A percentile compares a stretch with the other conserved stretches of the same genome.
phyloP scores from a whole-genome alignment of 2,888 invertebrate species.

The Phragmatobia fuliginosa region DNA sequence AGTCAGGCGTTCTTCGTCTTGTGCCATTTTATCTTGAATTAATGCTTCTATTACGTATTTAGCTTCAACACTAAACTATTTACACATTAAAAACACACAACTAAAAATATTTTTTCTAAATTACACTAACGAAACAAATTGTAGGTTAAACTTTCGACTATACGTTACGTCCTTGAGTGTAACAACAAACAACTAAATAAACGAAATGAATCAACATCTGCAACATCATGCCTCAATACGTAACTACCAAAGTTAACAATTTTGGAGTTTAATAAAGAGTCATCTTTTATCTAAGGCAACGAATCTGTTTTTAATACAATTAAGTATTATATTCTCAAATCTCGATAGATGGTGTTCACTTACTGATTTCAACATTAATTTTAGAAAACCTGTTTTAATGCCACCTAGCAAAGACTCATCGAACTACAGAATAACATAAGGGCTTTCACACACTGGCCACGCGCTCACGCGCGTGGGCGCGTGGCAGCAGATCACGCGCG shows the following conservation, averaged over 20 bases:
- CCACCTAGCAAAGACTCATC: too few relatives aligned
- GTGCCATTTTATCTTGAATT: constrained; percentile 56
- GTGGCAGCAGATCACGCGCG: too few relatives aligned
- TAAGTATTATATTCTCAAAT: background rate
- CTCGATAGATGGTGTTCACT: background rate
- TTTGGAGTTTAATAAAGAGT: background rate
- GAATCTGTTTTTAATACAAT: background rate
- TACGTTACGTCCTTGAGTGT: background rate
- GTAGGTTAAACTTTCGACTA: background rate
- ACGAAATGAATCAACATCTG: background rate
- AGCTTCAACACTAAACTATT: background rate
- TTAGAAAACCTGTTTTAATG: too few relatives aligned
- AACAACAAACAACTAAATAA: background rate
- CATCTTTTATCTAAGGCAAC: background rate
- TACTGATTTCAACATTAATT: background rate
- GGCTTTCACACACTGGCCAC: too few relatives aligned
- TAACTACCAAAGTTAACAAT: background rate
- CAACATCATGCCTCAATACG: background rate
- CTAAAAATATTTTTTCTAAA: background rate
- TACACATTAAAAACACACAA: background rate
- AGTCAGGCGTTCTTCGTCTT: constrained; percentile 64
- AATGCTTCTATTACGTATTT: background rate
- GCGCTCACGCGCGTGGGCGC: too few relatives aligned
- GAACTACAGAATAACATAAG: too few relatives aligned
- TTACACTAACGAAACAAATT: background rate